Evolutionary conservation across 1,140 invertebrate species (phyloP), one percentile per base, ranked within the genome.

Genomic region (Zaprionus taronus): DNA sequence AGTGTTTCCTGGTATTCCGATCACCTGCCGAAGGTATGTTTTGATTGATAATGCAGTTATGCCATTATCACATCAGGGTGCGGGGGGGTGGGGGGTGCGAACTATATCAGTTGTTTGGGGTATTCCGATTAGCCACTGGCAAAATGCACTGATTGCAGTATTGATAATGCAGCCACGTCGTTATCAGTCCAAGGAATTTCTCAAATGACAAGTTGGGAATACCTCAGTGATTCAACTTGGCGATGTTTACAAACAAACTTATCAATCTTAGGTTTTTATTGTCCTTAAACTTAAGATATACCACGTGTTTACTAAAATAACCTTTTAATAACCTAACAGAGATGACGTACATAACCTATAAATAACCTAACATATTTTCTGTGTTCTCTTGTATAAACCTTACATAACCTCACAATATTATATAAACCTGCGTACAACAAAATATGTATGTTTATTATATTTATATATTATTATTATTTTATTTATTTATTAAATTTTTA

Each of bases 101-200:
- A 4, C 36, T 7, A 67, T 47, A 15, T 22, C 20, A 17, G 26
- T 55, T 2, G 11, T 1, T 51, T 47, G 38, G 68, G 68, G 44
- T 56, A 55, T 71, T 65, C 57, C 74, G 26, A 63, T 62, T 62
- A 62, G 20, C 58, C 36, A 58, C 14, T 38, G 31, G 41, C 4
- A 49, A 58, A 20, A 22, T 34, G 20, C 41, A n/a, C 26, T 62
- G 68, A 72, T 58, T 56, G 56, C 17, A 57, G n/a, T 22, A 9
- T 24, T 67, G 58, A 49, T 70, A 63, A 47, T 44, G 26, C 28
- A 56, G 17, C 17, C 28, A 4, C n/a, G 0, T 44, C n/a, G 0
- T 34, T 38, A 57, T 20, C 5, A 61, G 17, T 57, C 7, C 20
- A 34, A 56, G 14, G 53, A 56, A 56, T 56, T 31, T 9, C 7